Percentiles rank a stretch among this genome's conserved stretches.
Evolutionary conservation across 2,888 invertebrate genomes (phyloP).

Genomic region (Monochamus alternatus): DNA sequence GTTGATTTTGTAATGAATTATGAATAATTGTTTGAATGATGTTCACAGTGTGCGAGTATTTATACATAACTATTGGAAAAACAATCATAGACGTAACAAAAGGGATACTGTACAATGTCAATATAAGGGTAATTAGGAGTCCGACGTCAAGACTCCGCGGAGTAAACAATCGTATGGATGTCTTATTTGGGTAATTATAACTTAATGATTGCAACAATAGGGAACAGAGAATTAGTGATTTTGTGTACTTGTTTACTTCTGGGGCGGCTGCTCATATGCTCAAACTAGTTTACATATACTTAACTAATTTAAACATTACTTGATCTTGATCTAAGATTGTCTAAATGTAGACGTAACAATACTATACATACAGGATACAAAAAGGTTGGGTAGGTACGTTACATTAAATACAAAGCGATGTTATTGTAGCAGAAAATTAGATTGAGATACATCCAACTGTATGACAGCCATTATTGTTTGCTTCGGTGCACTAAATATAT

Average conservation of each 20-base stretch:
- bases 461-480: too few species aligned
- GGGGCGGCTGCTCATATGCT: background rate
- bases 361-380: too few species aligned
- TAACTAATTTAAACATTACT: too few species aligned
- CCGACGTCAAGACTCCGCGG: background rate
- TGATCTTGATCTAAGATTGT: too few species aligned
- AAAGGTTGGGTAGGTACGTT: background rate
- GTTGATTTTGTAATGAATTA: too few species aligned
- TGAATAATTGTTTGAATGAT: too few species aligned
- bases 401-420: background rate
- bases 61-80: too few species aligned
- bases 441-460: too few species aligned
- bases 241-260: background rate
- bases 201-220: background rate
- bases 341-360: background rate
- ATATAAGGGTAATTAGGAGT: background rate
- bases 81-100: background rate
- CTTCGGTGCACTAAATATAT: too few species aligned
- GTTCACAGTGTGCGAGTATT: too few species aligned
- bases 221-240: background rate
- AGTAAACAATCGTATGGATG: background rate
- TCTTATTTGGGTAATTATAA: background rate
- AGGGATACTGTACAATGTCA: background rate
- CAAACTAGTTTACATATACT: background rate
- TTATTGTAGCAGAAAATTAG: too few species aligned